Evolutionary conservation across 2,113 vertebrate genomes (phyloP).

Genomic region (Pelvicachromis taeniatus): DNA sequence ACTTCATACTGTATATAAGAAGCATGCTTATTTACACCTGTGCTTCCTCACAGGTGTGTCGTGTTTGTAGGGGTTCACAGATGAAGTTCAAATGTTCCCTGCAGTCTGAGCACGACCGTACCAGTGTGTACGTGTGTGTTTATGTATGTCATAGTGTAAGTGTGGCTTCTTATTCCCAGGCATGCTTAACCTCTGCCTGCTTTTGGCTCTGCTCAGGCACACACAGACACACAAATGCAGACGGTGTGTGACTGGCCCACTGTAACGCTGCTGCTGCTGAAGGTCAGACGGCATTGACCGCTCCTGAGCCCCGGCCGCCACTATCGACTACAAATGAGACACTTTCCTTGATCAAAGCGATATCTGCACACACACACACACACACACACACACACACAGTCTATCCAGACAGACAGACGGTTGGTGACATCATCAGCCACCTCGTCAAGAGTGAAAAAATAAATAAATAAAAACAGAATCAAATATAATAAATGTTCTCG

Average conservation of each 20-base stretch:
- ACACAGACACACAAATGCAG: neutral
- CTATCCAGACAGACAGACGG: neutral
- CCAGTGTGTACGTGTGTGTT: neutral
- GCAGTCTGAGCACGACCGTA: neutral
- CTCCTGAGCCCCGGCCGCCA: conserved; percentile 35
- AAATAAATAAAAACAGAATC: neutral
- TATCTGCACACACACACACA: conserved; percentile 8
- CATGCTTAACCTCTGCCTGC: conserved; percentile 17
- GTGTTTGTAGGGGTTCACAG: neutral
- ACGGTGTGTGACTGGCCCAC: conserved; percentile 32
- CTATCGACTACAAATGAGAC: conserved; percentile 71
- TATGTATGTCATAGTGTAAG: neutral
- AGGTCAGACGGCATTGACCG: conserved; percentile 75
- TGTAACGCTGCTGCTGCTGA: conserved; percentile 54
- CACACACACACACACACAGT: neutral
- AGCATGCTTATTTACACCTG: neutral
- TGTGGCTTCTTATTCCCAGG: neutral
- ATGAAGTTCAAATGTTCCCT: neutral
- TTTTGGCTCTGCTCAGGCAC: neutral
- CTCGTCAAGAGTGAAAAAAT: neutral
- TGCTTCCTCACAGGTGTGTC: neutral
- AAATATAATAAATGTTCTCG: conserved; percentile 15
- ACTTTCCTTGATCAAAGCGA: conserved; percentile 55
- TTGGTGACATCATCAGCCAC: conserved; percentile 39
- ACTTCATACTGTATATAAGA: neutral